Evolutionary conservation across 2,888 invertebrate genomes (phyloP).

Genomic region (Harpagoxenus sublaevis): DNA sequence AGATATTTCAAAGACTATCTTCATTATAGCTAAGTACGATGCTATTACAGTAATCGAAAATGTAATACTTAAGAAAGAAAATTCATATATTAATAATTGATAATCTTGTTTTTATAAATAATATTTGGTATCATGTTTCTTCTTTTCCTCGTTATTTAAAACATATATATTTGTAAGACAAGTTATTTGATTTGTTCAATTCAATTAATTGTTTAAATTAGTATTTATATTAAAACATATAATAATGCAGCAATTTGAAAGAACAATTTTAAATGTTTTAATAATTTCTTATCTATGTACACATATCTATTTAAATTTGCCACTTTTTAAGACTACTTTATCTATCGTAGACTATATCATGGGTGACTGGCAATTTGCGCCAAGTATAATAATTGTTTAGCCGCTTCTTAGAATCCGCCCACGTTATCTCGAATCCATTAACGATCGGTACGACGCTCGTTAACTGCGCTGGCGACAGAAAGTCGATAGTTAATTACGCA

Average conservation of each 20-base stretch:
- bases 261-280: not conserved
- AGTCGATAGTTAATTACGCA: slow-evolving; percentile 75
- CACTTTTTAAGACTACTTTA: not conserved
- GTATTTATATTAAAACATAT: not conserved
- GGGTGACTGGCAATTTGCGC: slow-evolving; percentile 32
- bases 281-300: not conserved
- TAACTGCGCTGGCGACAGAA: slow-evolving; percentile 72
- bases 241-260: not conserved
- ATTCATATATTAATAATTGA: not conserved
- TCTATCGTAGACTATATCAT: not conserved
- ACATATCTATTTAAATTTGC: not conserved
- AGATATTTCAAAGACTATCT: not conserved
- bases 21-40: not conserved
- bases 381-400: slow-evolving; percentile 38
- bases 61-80: not conserved
- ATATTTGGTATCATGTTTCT: not conserved
- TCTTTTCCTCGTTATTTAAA: not conserved
- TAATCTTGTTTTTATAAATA: not conserved
- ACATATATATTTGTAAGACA: not conserved
- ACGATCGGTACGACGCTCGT: slow-evolving; percentile 68
- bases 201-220: not conserved
- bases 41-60: not conserved
- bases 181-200: not conserved
- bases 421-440: slow-evolving; percentile 66
- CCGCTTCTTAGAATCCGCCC: slow-evolving; percentile 46